Evolutionary conservation across 2,888 invertebrate species (phyloP).

Genomic region (Lithophane leautieri): DNA sequence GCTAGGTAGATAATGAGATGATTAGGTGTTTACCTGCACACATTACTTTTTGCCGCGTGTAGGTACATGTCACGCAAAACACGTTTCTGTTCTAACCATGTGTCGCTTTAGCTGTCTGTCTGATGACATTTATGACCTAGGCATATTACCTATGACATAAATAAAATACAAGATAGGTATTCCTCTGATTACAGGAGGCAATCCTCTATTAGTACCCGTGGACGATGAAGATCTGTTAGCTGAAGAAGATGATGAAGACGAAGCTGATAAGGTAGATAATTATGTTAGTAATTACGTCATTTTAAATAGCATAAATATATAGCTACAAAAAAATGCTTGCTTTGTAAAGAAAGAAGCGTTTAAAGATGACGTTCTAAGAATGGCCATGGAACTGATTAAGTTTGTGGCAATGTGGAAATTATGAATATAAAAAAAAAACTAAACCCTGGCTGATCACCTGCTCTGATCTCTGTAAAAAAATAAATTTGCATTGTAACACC

Average conservation of each 20-base stretch:
- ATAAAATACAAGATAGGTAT: neutral
- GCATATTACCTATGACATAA: neutral
- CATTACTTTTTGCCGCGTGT: neutral
- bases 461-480: neutral
- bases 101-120: neutral
- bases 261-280: conserved; percentile 94
- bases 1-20: no score
- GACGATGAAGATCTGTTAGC: conserved; percentile 92
- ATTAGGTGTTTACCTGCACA: neutral
- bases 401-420: neutral
- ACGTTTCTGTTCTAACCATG: neutral
- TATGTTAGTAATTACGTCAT: conserved; percentile 34
- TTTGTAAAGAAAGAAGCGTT: neutral
- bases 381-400: neutral
- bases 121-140: neutral
- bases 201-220: conserved; percentile 86
- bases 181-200: conserved; percentile 81
- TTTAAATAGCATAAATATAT: conserved; percentile 4
- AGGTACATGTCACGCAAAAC: neutral
- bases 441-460: neutral
- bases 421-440: neutral
- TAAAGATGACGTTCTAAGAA: neutral
- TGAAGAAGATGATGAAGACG: conserved; percentile 97
- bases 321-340: neutral
- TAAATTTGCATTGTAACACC: no score